A percentile compares a stretch with the other conserved stretches of the same genome.
These are phyloP conservation scores for Cyrtodaria siliqua DNA, from an alignment of 2,888 invertebrate species.

Conservation along the genomic window DNA sequence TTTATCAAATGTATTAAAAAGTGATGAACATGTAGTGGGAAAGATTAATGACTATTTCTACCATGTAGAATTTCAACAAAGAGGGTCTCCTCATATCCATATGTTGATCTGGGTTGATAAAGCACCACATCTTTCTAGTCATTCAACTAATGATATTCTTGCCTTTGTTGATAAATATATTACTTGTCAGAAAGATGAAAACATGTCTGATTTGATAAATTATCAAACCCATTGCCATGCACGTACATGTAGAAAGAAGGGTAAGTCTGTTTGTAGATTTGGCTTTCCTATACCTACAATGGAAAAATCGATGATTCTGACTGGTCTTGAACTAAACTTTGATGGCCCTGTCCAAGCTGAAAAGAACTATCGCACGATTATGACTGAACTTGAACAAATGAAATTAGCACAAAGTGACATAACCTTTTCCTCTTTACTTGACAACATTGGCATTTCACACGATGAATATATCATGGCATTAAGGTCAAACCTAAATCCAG, in stretches of 20 bases:
- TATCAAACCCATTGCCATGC: constrained; percentile 49
- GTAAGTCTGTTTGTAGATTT: constrained; percentile 39
- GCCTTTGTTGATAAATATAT: background rate
- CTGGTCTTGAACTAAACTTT: background rate
- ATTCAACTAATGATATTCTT: background rate
- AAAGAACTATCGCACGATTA: constrained; percentile 31
- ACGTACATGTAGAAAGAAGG: constrained; percentile 33
- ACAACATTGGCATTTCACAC: too few relatives aligned
- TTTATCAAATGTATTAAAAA: constrained; percentile 24
- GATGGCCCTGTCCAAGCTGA: background rate
- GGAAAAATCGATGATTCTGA: constrained; percentile 23
- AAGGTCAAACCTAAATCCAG: background rate
- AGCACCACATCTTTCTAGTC: background rate
- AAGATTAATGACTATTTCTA: constrained; percentile 34
- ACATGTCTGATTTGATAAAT: constrained; percentile 16
- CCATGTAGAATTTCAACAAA: constrained; percentile 16
- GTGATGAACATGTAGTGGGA: constrained; percentile 32
- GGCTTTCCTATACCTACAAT: constrained; percentile 48
- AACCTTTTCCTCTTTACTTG: too few relatives aligned
- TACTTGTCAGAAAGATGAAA: constrained; percentile 14
- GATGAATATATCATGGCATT: constrained; percentile 7
- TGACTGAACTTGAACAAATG: constrained; percentile 4
- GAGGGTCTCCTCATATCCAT: constrained; percentile 26
- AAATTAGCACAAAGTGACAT: background rate
- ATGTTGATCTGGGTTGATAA: constrained; percentile 15